A percentile compares a stretch with the other conserved stretches of the same genome.
These are phyloP conservation scores for Eucera pruinosa DNA, from an alignment of 2,888 invertebrate genomes.

Conservation along the genomic window DNA sequence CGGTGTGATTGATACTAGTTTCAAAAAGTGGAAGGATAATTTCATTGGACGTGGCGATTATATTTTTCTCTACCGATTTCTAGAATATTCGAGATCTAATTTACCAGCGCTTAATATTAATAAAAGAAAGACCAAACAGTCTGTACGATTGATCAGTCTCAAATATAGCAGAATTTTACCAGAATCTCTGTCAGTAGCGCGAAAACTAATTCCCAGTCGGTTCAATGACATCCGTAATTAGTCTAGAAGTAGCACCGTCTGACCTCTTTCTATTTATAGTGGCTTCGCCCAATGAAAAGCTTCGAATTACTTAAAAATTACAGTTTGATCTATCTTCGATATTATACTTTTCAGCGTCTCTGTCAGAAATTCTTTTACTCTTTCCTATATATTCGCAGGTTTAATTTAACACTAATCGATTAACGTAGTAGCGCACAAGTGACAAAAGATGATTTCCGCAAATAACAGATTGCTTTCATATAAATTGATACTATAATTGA, in stretches of 20 bases:
- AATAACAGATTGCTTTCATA: no score
- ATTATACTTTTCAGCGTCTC: not conserved
- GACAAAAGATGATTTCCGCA: not conserved
- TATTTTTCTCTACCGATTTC: not conserved
- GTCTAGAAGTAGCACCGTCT: slow-evolving; percentile 70
- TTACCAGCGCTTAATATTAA: not conserved
- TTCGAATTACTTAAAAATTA: slow-evolving; percentile 60
- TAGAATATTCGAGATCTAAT: not conserved
- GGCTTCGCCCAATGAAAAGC: slow-evolving; percentile 46
- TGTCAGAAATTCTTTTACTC: not conserved
- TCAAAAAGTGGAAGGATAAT: not conserved
- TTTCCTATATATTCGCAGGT: not conserved
- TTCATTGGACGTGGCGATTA: not conserved
- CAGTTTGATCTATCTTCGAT: not conserved
- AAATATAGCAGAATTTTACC: slow-evolving; percentile 61
- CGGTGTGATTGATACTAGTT: no score
- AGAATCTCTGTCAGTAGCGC: slow-evolving; percentile 56
- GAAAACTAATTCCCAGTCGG: slow-evolving; percentile 62
- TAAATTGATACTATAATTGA: no score
- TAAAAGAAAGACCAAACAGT: slow-evolving; percentile 18
- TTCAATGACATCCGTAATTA: slow-evolving; percentile 69
- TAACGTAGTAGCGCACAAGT: not conserved
- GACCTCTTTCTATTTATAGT: slow-evolving; percentile 71
- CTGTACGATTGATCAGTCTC: slow-evolving; percentile 38
- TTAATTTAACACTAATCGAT: not conserved